A percentile compares a stretch with the other conserved stretches of the same genome.
Conservation (phyloP, 2,888 invertebrate genomes). For the Campopleginae sp. region DNA sequence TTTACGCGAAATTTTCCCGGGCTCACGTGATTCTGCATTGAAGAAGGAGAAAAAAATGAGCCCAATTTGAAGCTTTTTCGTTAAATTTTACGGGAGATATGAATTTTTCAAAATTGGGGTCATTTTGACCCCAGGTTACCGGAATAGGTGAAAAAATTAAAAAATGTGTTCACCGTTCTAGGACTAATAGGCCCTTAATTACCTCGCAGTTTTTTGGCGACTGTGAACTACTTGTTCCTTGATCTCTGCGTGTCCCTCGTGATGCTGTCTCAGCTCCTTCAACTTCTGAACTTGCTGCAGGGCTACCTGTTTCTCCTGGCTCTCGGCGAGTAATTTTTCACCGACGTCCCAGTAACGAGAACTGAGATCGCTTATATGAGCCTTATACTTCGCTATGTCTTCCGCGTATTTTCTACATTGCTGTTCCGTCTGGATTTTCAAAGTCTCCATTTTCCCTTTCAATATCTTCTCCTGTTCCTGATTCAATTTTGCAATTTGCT, state of each 20-base stretch:
- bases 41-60: no score
- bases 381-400: conserved; percentile 85
- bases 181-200: conserved; percentile 25
- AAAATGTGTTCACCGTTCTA: no score
- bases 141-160: not conserved
- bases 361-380: conserved; percentile 85
- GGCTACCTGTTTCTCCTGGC: conserved; percentile 86
- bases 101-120: no score
- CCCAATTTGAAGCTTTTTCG: no score
- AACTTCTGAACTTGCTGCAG: conserved; percentile 80
- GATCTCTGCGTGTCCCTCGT: conserved; percentile 41
- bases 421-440: conserved; percentile 78
- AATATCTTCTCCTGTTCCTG: conserved; percentile 85
- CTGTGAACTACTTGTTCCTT: conserved; percentile 55
- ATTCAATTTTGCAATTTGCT: conserved; percentile 86
- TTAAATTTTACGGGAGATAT: no score
- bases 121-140: no score
- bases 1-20: no score
- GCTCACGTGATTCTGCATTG: no score
- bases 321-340: conserved; percentile 86
- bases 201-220: conserved; percentile 75
- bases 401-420: conserved; percentile 80
- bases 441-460: conserved; percentile 84
- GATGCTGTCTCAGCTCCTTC: conserved; percentile 60
- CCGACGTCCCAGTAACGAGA: conserved; percentile 87